Percentiles rank a stretch among this genome's conserved stretches.
These are phyloP conservation scores for Pristionchus arcanus DNA, from an alignment of 2,888 invertebrate species.

Conservation along the genomic window DNA sequence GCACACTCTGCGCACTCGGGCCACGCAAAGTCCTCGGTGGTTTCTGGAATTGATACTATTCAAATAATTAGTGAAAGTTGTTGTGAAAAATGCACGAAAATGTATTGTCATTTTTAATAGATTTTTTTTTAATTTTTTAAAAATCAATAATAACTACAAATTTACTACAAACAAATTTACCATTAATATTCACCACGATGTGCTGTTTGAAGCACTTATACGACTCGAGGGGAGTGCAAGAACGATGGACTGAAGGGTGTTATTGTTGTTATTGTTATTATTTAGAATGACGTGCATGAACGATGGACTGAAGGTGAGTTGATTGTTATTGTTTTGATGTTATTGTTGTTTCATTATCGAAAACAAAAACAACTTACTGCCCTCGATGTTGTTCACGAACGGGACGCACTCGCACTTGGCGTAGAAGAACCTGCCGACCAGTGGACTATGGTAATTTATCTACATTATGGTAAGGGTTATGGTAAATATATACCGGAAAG, in stretches of 20 bases:
- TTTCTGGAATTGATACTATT: slow-evolving; percentile 17
- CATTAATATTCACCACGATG: slow-evolving; percentile 44
- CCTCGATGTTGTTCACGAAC: slow-evolving; percentile 67
- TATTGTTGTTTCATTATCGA: not conserved
- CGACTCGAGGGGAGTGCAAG: slow-evolving; percentile 52
- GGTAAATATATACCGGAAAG: not conserved
- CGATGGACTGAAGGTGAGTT: slow-evolving; percentile 5
- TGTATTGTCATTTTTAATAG: too few species aligned
- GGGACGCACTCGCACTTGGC: slow-evolving; percentile 68
- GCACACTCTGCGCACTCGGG: slow-evolving; percentile 63
- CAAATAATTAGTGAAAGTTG: not conserved
- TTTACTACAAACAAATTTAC: not conserved
- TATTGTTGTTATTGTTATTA: not conserved
- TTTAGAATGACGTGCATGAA: slow-evolving; percentile 39
- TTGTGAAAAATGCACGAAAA: too few species aligned
- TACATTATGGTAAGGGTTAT: too few species aligned
- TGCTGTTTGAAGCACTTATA: slow-evolving; percentile 37
- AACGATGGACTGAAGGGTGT: slow-evolving; percentile 51
- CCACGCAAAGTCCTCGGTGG: slow-evolving; percentile 54
- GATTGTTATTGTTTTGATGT: not conserved
- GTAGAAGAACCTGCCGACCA: slow-evolving; percentile 57
- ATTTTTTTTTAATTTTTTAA: too few species aligned
- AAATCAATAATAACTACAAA: not conserved
- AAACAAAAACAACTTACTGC: slow-evolving; percentile 57
- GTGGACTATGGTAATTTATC: not conserved